These are phyloP conservation scores for Nemopilema nomurai DNA, from an alignment of 30 jellyfish, hydroid and myxozoan genomes.

Conservation along the genomic window DNA sequence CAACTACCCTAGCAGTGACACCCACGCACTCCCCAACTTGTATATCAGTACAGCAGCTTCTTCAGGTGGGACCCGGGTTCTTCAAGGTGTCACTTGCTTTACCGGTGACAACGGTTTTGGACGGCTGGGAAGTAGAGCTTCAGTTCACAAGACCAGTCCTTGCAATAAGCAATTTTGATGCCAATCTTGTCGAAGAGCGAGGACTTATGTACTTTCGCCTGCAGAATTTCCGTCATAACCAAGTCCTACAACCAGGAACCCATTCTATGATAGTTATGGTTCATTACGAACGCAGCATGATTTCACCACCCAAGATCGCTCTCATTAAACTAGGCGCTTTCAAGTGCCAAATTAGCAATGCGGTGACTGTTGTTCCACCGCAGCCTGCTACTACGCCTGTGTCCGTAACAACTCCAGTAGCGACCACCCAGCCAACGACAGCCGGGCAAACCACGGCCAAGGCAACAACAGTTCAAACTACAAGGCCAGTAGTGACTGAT, in stretches of 20 bases:
- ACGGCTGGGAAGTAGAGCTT: conserved; percentile 22
- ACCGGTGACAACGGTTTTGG: conserved; percentile 24
- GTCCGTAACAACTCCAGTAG: not conserved
- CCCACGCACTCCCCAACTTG: conserved; percentile 16
- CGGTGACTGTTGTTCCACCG: conserved; percentile 23
- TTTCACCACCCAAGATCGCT: conserved; percentile 18
- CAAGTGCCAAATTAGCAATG: conserved; percentile 18
- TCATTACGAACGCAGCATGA: conserved; percentile 11
- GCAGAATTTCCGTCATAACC: not conserved
- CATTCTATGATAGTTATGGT: conserved; percentile 8
- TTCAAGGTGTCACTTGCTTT: conserved; percentile 1
- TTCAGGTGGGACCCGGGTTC: conserved; percentile 15
- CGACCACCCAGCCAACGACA: conserved; percentile 36
- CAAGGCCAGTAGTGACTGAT: conserved; percentile 6
- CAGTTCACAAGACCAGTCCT: conserved; percentile 16
- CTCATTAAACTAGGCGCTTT: conserved; percentile 21
- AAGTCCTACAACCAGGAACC: conserved; percentile 1
- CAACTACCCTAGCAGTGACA: too few species aligned
- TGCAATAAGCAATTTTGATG: conserved; percentile 10
- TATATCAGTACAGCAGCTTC: not conserved
- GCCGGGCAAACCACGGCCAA: conserved; percentile 6
- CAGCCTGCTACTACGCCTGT: not conserved
- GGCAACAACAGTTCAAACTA: conserved; percentile 17
- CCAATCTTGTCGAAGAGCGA: conserved; percentile 16
- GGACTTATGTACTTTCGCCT: not conserved